Conservation (phyloP, 2,113 vertebrate genomes). For the Chlorodrepanis virens region DNA sequence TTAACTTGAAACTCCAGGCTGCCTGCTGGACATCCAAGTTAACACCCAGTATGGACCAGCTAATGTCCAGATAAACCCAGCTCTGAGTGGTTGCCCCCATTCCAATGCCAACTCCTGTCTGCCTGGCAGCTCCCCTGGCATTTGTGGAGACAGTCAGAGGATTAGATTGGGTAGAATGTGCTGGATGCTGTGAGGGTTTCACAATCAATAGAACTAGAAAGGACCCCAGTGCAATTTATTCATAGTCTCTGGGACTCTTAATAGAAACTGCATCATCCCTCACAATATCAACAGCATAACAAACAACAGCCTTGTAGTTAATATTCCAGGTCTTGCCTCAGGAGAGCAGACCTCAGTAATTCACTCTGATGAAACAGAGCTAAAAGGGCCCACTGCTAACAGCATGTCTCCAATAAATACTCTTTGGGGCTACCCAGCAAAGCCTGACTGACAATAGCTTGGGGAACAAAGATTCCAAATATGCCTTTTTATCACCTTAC, state of each 20-base stretch:
- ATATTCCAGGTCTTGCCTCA: not conserved
- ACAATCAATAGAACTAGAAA: not conserved
- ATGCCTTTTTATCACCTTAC: not conserved
- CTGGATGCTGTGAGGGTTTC: not conserved
- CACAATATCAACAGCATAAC: not conserved
- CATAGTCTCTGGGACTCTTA: not conserved
- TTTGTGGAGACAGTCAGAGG: not conserved
- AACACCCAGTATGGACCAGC: not conserved
- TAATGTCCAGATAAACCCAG: not conserved
- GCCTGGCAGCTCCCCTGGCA: not conserved
- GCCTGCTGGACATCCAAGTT: not conserved
- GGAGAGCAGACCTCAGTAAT: not conserved
- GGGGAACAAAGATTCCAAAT: not conserved
- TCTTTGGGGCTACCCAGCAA: not conserved
- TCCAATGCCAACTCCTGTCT: not conserved
- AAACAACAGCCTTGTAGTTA: not conserved
- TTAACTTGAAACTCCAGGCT: not conserved
- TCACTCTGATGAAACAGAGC: not conserved
- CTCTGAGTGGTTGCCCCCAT: not conserved
- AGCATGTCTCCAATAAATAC: not conserved
- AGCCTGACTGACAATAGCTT: not conserved
- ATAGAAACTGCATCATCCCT: not conserved
- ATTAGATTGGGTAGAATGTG: not conserved
- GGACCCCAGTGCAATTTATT: not conserved
- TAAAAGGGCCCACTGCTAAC: not conserved